Evolutionary conservation across 2,113 vertebrate genomes (phyloP), one percentile per base, ranked within the genome.

Genomic region (Furnarius figulus): DNA sequence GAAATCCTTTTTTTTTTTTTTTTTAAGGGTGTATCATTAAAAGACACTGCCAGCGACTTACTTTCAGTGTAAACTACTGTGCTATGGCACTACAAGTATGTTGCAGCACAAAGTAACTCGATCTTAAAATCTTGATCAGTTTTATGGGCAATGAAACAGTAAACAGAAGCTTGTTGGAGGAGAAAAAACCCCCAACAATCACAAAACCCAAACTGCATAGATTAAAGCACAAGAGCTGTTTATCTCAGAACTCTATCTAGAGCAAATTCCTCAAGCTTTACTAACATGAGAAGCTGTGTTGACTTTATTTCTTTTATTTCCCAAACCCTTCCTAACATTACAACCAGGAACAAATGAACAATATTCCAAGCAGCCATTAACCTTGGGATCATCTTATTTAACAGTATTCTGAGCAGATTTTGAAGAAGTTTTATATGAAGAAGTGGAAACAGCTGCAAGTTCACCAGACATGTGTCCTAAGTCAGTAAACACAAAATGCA

Each of bases 81-180:
- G 44, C 22, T 33, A 44, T 19, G 52, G 12, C n/a, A 80, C 72
- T 84, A 49, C 74, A 85, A 87, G 52, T 39, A 93, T 39, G 52
- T 33, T 53, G 46, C 42, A 67, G 30, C 12, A 84, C 52, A 65
- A 92, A 72, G 90, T 62, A 95, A 87, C 59, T 80, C 73, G 70
- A 94, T 91, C 92, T 88, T 55, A 87, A 97, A 95, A 86, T 66
- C 46, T 63, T 78, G 40, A 85, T 55, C 80, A 61, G 66, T 92
- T 88, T 77, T 84, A 58, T 2, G 37, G 40, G 63, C 53, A 81
- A 49, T 67, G 62, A 87, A 95, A 87, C 40, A 90, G 65, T 74
- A 91, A 95, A 97, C 89, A 96, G 96, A 97, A 92, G 68, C 39
- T 65, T 76, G 80, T 92, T 71, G 19, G 46, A 58, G 22, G n/a